phyloP scores from a whole-genome alignment of 2,113 vertebrate species.

The Mesembrinibis cayennensis region DNA sequence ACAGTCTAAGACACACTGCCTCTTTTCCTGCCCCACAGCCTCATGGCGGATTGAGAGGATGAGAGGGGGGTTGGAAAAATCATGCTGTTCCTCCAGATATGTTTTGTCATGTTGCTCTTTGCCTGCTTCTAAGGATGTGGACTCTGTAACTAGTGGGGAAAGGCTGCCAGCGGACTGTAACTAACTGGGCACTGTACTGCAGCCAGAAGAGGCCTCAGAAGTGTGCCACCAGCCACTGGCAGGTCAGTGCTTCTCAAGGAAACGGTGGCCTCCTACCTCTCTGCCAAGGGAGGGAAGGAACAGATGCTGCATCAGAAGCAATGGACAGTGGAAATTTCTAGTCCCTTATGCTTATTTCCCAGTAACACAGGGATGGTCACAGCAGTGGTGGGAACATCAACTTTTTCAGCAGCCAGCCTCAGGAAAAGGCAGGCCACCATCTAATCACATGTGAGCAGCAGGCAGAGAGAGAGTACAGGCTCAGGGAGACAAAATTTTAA shows the following conservation, averaged over 20 bases:
- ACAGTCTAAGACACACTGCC: background rate
- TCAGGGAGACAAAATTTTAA: background rate
- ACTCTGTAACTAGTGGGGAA: background rate
- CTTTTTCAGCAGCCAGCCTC: background rate
- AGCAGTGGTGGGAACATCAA: background rate
- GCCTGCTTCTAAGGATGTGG: background rate
- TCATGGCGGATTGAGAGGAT: rapidly evolving
- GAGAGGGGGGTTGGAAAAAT: background rate
- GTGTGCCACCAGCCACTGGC: background rate
- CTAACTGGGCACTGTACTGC: background rate
- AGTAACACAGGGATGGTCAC: background rate
- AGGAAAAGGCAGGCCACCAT: background rate
- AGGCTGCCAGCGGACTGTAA: background rate
- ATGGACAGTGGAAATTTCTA: background rate
- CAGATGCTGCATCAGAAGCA: background rate
- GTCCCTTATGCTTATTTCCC: background rate
- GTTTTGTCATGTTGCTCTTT: rapidly evolving
- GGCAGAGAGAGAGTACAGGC: background rate
- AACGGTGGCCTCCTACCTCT: background rate
- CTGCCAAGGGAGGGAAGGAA: background rate
- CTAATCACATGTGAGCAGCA: background rate
- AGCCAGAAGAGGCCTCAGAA: background rate
- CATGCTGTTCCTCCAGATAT: rapidly evolving
- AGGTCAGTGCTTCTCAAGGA: background rate
- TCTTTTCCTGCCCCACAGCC: background rate